Conservation (phyloP, 37 sponge, comb jelly and placozoan species). For the Ianthella basta region DNA sequence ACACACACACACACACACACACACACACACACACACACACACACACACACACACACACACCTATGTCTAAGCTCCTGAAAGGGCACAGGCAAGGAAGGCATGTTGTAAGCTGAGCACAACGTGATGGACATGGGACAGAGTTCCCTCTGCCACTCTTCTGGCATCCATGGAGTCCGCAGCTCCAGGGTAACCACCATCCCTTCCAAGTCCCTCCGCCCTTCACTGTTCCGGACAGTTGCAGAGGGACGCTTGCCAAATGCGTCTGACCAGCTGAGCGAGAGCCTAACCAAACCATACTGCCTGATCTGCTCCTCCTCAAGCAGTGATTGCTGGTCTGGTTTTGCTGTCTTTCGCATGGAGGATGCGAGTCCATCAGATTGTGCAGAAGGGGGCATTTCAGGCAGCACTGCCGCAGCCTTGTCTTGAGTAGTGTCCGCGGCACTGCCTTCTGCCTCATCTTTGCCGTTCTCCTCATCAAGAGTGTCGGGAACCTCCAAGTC, state of each 20-base stretch:
- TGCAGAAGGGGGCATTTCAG: not conserved
- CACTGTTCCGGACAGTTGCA: slow-evolving; percentile 3
- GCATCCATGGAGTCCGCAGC: slow-evolving; percentile 64
- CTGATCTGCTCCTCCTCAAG: not conserved
- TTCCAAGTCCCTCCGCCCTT: not conserved
- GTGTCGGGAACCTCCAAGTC: not conserved
- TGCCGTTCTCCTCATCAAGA: not conserved
- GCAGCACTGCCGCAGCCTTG: not conserved
- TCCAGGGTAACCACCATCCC: slow-evolving; percentile 56
- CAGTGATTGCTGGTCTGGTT: not conserved
- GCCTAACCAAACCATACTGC: slow-evolving; percentile 46
- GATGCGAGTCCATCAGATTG: not conserved
- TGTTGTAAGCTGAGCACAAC: slow-evolving; percentile 47
- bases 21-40: not conserved
- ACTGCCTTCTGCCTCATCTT: not conserved
- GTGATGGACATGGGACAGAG: slow-evolving; percentile 83
- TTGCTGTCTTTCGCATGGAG: not conserved
- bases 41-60: slow-evolving; percentile 29
- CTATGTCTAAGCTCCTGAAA: slow-evolving; percentile 43
- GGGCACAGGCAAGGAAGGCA: slow-evolving; percentile 54
- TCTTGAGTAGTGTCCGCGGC: not conserved
- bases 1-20: no score
- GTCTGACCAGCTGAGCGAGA: slow-evolving; percentile 61
- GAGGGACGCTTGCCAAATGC: slow-evolving; percentile 56
- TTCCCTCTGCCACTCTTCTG: slow-evolving; percentile 51